These are phyloP conservation scores for Microhierax caerulescens DNA, from an alignment of 2,797 vertebrate species.

Conservation along the genomic window DNA sequence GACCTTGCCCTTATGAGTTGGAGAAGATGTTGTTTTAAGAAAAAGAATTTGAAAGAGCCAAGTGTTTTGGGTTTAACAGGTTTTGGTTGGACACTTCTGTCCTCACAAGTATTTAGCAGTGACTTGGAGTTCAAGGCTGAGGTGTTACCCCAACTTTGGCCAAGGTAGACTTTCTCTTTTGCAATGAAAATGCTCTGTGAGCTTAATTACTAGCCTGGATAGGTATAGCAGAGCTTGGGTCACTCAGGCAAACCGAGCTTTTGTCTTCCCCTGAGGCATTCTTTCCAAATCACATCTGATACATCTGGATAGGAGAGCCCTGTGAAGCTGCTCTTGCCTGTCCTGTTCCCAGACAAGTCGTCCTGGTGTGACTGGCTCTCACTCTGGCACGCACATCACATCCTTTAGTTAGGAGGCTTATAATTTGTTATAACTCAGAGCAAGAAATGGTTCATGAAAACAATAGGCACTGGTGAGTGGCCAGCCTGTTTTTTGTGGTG, in stretches of 20 bases:
- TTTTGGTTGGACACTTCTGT: background rate
- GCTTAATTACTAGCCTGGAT: background rate
- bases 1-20: background rate
- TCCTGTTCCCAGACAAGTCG: background rate
- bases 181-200: background rate
- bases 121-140: background rate
- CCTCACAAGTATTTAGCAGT: accelerated
- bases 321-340: background rate
- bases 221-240: background rate
- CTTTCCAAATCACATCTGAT: background rate
- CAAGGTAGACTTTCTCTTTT: background rate
- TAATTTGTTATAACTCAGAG: background rate
- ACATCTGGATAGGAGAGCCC: background rate
- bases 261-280: accelerated
- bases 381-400: accelerated
- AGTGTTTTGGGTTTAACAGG: background rate
- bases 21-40: background rate
- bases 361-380: background rate
- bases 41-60: background rate
- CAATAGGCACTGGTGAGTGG: background rate
- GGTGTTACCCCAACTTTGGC: background rate
- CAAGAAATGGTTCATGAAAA: background rate
- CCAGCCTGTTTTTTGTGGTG: background rate
- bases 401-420: background rate
- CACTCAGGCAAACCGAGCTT: background rate